Conservation (phyloP, 2,888 invertebrate genomes). For the Acanthosepion esculentum region DNA sequence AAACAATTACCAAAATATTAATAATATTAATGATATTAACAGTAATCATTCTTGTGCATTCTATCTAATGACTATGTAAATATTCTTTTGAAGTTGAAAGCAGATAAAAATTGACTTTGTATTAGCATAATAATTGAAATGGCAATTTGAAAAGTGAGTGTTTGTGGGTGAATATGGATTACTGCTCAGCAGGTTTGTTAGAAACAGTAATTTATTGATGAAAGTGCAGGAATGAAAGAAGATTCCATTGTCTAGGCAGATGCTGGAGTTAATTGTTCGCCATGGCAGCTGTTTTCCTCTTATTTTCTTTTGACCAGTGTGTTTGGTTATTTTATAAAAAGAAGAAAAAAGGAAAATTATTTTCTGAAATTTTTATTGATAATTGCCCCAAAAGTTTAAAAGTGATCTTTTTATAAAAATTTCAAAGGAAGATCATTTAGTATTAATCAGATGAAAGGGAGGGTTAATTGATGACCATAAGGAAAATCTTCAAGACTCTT, state of each 20-base stretch:
- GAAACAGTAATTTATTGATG: neutral
- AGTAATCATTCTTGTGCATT: too few relatives aligned
- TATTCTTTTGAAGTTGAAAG: too few relatives aligned
- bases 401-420: neutral
- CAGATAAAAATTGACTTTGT: too few relatives aligned
- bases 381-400: neutral
- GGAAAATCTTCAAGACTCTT: neutral
- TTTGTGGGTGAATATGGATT: too few relatives aligned
- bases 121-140: too few relatives aligned
- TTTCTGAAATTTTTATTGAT: neutral
- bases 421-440: neutral
- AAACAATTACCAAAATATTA: too few relatives aligned
- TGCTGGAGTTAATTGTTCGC: neutral
- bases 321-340: neutral
- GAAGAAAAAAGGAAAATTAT: neutral
- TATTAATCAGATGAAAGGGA: conserved; percentile 5
- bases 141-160: too few relatives aligned
- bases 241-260: neutral
- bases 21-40: too few relatives aligned
- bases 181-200: neutral
- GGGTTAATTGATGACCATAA: neutral
- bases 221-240: neutral
- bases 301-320: neutral
- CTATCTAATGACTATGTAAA: too few relatives aligned
- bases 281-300: neutral